Base-by-base conservation (phyloP, 2,797 vertebrate species). In the Enteromius mattozi region DNA sequence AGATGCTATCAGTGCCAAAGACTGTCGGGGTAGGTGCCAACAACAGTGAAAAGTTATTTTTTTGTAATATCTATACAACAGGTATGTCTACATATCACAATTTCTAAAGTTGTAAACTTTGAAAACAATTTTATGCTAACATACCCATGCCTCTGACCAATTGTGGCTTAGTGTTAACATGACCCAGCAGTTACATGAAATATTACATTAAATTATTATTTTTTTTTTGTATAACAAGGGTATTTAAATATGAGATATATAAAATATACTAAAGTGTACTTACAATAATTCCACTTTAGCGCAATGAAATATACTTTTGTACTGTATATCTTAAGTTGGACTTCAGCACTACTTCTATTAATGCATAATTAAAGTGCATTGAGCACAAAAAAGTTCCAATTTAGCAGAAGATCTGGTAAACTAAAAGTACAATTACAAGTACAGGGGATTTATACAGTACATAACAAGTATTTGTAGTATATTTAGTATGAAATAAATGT, bases 1-100 rank as follows among this genome's bases (percentile, higher is more conserved):
- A 0, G 96, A 99, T 0, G 98, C 98, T 92, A 95, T 94, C 92
- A 83, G 84, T 0, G 93, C 97, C 86, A 99, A 97, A 91, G 93
- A 97, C 90, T 99, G 98, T 91, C 95, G 90, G 95, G 97, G 98
- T 99, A 93, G 24, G 90, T 24, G 30, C 21, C 17, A 21, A 27
- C 66, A 70, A 68, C n/a, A 3, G 19, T 80, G 8, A 51, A 40
- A 13, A 45, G 17, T 27, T 13, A 19, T 42, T n/a, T 8, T 45
- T 24, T 78, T 10, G 3, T 54, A 56, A 37, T 37, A 40, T 76
- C 33, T 40, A 54, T 49, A 35, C 2, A 51, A 75, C 30, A n/a
- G 10, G 3, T 30, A 12, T 10, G 2, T 21, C 12, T 75, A 54
- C 47, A 54, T 14, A 35, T 3, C 6, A 21, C 72, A n/a, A 14